A percentile compares a stretch with the other conserved stretches of the same genome.
Conservation (phyloP, 2,113 vertebrate species). For the Gnathonemus echidnorhynchus region DNA sequence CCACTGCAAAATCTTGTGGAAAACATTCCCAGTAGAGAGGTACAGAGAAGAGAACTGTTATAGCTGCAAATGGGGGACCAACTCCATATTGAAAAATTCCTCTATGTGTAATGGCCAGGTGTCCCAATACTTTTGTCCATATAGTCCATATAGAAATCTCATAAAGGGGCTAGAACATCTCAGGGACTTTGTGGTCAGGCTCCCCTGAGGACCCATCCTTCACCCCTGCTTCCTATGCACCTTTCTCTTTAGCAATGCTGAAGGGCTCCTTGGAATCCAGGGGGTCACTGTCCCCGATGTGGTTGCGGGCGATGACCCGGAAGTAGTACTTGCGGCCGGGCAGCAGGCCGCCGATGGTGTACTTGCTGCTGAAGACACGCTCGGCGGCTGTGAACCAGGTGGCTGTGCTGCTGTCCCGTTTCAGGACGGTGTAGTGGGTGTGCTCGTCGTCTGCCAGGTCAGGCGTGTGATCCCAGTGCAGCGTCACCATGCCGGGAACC, state of each 20-base stretch:
- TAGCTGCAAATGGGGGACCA: too few species aligned
- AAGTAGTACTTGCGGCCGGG: conserved; percentile 59
- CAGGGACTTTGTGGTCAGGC: background rate
- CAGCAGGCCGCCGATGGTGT: conserved; percentile 46
- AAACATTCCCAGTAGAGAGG: too few species aligned
- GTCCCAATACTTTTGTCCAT: background rate
- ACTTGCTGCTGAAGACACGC: conserved; percentile 53
- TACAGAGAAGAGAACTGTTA: too few species aligned
- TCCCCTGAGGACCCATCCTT: background rate
- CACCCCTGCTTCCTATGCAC: conserved; percentile 30
- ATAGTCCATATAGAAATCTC: background rate
- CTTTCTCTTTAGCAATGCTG: conserved; percentile 50
- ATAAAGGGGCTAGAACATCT: background rate
- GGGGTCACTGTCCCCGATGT: conserved; percentile 48
- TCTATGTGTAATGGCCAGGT: too few species aligned
- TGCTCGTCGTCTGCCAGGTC: conserved; percentile 43
- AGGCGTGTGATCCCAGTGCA: conserved; percentile 56
- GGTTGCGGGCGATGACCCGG: conserved; percentile 50
- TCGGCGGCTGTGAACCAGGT: conserved; percentile 49
- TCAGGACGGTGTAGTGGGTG: conserved; percentile 51
- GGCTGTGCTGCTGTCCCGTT: conserved; percentile 48
- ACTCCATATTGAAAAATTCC: too few species aligned
- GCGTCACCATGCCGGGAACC: conserved; percentile 47
- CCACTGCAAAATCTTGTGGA: too few species aligned
- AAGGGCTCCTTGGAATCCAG: conserved; percentile 53